phyloP scores from a whole-genome alignment of 2,888 invertebrate species.

The Nemurella pictetii region DNA sequence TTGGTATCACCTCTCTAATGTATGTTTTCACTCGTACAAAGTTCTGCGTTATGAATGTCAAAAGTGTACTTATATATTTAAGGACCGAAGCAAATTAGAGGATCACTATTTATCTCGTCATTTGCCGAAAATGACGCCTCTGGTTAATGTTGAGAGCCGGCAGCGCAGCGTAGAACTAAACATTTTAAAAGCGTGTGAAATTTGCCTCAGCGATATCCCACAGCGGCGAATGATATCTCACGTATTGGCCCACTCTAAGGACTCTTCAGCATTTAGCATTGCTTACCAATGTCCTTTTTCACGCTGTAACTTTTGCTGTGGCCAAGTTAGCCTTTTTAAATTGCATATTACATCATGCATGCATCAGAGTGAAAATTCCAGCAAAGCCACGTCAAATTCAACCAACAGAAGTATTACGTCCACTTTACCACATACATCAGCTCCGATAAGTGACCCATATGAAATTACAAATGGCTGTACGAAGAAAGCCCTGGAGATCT shows the following conservation, averaged over 20 bases:
- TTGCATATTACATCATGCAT: not conserved
- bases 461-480: not conserved
- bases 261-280: not conserved
- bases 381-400: not conserved
- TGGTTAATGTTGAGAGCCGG: not conserved
- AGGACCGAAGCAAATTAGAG: not conserved
- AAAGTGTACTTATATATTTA: not conserved
- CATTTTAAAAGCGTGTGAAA: not conserved
- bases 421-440: not conserved
- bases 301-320: not conserved
- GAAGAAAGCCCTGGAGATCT: not conserved
- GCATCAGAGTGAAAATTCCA: not conserved
- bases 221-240: not conserved
- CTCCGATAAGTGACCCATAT: not conserved
- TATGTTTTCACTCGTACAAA: slow-evolving; percentile 25
- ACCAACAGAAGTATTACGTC: not conserved
- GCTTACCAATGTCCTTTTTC: not conserved
- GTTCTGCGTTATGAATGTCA: slow-evolving; percentile 14
- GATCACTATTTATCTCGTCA: slow-evolving; percentile 8
- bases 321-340: not conserved
- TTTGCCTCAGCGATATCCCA: not conserved
- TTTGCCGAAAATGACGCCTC: not conserved
- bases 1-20: not conserved
- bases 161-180: not conserved
- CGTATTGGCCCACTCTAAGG: not conserved